Evolutionary conservation across 1,140 invertebrate genomes (phyloP), one percentile per base, ranked within the genome.

Genomic region (Heterodera schachtii): DNA sequence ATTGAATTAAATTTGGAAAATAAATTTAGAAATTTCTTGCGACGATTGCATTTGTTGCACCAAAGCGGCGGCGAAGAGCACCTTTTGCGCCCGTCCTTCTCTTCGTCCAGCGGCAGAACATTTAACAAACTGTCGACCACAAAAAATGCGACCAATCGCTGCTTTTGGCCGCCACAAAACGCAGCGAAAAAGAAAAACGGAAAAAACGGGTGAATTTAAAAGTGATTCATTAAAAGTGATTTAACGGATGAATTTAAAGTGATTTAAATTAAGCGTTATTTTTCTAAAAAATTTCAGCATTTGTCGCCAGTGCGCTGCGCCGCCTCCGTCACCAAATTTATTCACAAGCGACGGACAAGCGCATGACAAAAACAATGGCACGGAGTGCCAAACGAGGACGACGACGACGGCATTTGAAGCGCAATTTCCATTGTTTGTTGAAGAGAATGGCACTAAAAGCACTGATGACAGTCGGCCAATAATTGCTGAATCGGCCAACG

Each of bases 21-120:
- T 11, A 52, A 64, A 64, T 64, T 64, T 64, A 64, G 57, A 19
- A 64, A 47, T 41, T 81, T 82, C 5, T 11, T 81, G 21, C 69
- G 43, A 41, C 31, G 44, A 46, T 46, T 71, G 69, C 31, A 41
- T 71, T 46, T 71, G 69, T 41, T 71, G 9, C 69, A 13, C 11
- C n/a, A 71, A 6, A 43, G 69, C 21, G 44, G 41, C 69, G 57
- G 19, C 16, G 31, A 31, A 31, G 57, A 19, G 13, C 57, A 64
- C 19, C 57, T 64, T 13, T 19, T 64, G 57, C 57, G 19, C 4
- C 57, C 57, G 57, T 64, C 57, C 57, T 16, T 19, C 57, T 19
- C 16, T 19, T 64, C 57, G 57, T 64, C 19, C 57, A 64, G 57
- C 57, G 19, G 57, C 49, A 52, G 57, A 64, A 13, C 13, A 19